A percentile compares a stretch with the other conserved stretches of the same genome.
Conservation (phyloP, 2,888 invertebrate species). For the Lithosia quadra region DNA sequence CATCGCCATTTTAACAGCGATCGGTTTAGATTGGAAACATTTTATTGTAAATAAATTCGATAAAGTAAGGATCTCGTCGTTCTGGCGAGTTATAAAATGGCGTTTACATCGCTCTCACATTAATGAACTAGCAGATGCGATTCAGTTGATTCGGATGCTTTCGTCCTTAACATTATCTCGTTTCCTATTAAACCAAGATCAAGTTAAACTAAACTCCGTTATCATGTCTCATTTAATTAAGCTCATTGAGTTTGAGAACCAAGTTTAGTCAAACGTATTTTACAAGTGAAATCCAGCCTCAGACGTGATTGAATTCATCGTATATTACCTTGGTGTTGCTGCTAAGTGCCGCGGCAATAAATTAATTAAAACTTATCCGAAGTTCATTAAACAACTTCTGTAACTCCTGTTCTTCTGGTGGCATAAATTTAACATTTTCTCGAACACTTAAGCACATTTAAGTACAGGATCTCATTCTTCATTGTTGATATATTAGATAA, state of each 20-base stretch:
- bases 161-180: no score
- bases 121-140: no score
- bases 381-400: neutral
- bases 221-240: no score
- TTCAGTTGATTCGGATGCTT: no score
- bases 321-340: neutral
- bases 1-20: slow-evolving; percentile 14
- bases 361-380: slow-evolving; percentile 1
- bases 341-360: neutral
- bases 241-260: no score
- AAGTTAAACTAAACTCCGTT: no score
- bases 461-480: neutral
- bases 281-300: neutral
- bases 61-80: neutral
- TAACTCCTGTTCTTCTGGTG: neutral
- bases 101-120: no score
- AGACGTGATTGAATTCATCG: neutral
- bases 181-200: no score
- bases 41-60: neutral
- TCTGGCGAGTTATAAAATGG: neutral
- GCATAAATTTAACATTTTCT: neutral
- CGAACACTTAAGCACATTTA: neutral
- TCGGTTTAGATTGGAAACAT: slow-evolving; percentile 10
- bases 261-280: neutral
- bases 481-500: no score